Evolutionary conservation across 1,140 invertebrate species (phyloP).

Genomic region (Cotesia typhae): DNA sequence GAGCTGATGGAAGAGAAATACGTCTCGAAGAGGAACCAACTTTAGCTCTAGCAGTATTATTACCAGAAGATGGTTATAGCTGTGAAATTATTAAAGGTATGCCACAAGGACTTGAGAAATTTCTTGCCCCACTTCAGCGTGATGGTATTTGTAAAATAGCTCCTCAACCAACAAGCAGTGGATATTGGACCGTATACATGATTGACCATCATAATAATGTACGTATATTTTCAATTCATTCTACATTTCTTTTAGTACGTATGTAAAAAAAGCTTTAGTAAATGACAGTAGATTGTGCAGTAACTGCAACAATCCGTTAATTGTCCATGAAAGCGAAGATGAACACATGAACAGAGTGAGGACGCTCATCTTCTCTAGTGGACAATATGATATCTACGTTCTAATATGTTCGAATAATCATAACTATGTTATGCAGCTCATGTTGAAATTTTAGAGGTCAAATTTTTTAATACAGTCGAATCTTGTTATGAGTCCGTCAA

Average conservation of each 20-base stretch:
- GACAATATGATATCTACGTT: too few species aligned
- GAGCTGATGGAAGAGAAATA: constrained; percentile 89
- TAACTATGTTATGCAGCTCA: too few species aligned
- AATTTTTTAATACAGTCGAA: too few species aligned
- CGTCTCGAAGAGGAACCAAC: constrained; percentile 84
- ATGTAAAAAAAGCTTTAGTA: too few species aligned
- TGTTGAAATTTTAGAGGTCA: too few species aligned
- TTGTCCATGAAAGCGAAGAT: too few species aligned
- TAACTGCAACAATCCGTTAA: too few species aligned
- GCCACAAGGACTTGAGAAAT: constrained; percentile 91
- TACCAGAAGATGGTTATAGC: constrained; percentile 98
- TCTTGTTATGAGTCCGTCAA: too few species aligned
- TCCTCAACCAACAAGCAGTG: constrained; percentile 87
- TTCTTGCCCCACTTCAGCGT: constrained; percentile 86
- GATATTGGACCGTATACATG: constrained; percentile 96
- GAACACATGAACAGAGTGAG: too few species aligned
- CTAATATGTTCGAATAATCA: too few species aligned
- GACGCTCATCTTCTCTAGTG: too few species aligned
- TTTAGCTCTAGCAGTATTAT: constrained; percentile 86
- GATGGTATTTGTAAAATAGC: constrained; percentile 88
- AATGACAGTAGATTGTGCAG: too few species aligned
- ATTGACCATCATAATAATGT: constrained; percentile 69
- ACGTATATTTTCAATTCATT: constrained; percentile 35
- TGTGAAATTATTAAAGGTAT: constrained; percentile 94
- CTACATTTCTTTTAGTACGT: neutral